Evolutionary conservation across 2,888 invertebrate genomes (phyloP).

Genomic region (Tiliacea citrago): DNA sequence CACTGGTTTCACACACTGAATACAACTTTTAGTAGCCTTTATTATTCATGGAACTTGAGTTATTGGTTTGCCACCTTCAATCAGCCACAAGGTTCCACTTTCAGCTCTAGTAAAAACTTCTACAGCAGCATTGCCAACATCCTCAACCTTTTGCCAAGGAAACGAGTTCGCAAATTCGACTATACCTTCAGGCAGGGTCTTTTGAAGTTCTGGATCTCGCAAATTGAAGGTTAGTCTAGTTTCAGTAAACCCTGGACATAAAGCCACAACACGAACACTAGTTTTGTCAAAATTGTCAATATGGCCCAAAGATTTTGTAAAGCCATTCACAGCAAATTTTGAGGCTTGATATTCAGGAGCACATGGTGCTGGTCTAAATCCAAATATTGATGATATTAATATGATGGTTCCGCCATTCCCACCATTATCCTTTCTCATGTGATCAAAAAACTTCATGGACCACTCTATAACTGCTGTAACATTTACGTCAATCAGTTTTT

Average conservation of each 20-base stretch:
- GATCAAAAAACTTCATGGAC: conserved; percentile 85
- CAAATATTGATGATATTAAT: conserved; percentile 82
- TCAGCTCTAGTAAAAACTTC: conserved; percentile 53
- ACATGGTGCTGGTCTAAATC: conserved; percentile 47
- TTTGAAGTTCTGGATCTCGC: conserved; percentile 8
- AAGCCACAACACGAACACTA: conserved; percentile 71
- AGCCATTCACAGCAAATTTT: conserved; percentile 86
- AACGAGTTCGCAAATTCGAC: conserved; percentile 27
- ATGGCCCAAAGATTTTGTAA: conserved; percentile 82
- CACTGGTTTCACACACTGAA: background rate
- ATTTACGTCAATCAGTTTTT: conserved; percentile 39
- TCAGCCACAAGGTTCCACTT: conserved; percentile 60
- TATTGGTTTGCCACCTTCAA: conserved; percentile 49
- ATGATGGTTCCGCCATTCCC: conserved; percentile 90
- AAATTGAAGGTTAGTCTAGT: conserved; percentile 9
- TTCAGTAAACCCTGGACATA: conserved; percentile 61
- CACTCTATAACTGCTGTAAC: conserved; percentile 57
- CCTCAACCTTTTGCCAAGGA: conserved; percentile 71
- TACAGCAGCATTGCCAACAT: conserved; percentile 66
- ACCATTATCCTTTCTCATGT: conserved; percentile 86
- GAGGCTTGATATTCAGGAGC: conserved; percentile 76
- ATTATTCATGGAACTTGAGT: conserved; percentile 19
- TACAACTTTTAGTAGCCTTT: background rate
- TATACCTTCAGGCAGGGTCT: conserved; percentile 13
- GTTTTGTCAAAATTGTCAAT: conserved; percentile 78